Conservation (phyloP, 2,888 invertebrate species). For the Fragum fragum region DNA sequence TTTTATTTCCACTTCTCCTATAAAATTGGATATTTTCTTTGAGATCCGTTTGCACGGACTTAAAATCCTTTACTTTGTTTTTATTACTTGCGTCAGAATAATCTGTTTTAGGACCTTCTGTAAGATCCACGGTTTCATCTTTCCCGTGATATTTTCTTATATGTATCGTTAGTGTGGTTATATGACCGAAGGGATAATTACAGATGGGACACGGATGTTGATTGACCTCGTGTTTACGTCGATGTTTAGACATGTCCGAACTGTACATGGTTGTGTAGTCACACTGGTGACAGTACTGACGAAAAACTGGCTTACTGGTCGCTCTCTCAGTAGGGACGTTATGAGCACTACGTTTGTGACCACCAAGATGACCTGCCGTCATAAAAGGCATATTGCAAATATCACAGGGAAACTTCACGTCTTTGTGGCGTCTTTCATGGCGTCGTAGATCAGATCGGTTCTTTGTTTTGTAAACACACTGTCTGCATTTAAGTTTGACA, state of each 20-base stretch:
- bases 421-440: conserved; percentile 15
- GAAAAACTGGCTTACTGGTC: background rate
- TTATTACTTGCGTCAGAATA: background rate
- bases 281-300: conserved; percentile 6
- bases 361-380: conserved; percentile 11
- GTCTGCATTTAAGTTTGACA: background rate
- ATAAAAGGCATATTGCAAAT: conserved; percentile 26
- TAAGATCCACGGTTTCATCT: background rate
- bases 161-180: conserved; percentile 3
- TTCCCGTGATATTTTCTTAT: conserved; percentile 13
- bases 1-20: background rate
- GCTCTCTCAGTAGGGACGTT: background rate
- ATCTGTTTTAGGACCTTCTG: background rate
- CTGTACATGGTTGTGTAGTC: conserved; percentile 9
- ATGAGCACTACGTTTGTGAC: conserved; percentile 1
- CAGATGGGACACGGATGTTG: conserved; percentile 2
- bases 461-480: conserved; percentile 20
- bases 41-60: background rate
- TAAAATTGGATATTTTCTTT: background rate
- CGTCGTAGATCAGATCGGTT: conserved; percentile 18
- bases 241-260: conserved; percentile 12
- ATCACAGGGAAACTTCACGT: conserved; percentile 26
- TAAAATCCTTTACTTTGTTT: background rate
- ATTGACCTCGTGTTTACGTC: conserved; percentile 12
- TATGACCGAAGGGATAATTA: conserved; percentile 15